Evolutionary conservation across 2,113 vertebrate genomes (phyloP).

Genomic region (Carlito syrichta): DNA sequence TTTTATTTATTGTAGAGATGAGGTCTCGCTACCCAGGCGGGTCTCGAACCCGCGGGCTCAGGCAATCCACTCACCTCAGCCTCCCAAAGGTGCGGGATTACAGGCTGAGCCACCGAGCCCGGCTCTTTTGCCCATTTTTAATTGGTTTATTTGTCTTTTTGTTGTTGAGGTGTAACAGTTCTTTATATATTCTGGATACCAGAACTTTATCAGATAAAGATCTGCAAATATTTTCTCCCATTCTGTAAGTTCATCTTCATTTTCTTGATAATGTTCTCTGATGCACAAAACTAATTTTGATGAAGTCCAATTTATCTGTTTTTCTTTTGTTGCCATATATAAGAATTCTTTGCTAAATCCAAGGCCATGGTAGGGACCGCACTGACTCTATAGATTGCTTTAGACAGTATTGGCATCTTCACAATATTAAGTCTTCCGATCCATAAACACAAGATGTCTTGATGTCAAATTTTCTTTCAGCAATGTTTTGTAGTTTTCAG

Average conservation of each 20-base stretch:
- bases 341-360: background rate
- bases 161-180: background rate
- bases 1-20: too few species aligned
- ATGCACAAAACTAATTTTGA: background rate
- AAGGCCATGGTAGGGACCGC: background rate
- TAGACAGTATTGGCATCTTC: background rate
- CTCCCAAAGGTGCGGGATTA: too few species aligned
- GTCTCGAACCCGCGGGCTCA: too few species aligned
- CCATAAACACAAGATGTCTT: background rate
- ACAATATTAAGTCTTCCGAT: conserved; percentile 20
- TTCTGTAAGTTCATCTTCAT: too few species aligned
- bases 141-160: background rate
- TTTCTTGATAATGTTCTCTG: background rate
- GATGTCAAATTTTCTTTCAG: conserved; percentile 36
- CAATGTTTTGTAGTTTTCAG: background rate
- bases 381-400: background rate
- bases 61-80: too few species aligned
- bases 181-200: background rate
- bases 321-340: background rate
- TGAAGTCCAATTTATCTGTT: background rate
- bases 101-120: too few species aligned
- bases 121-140: background rate
- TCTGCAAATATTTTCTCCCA: background rate
- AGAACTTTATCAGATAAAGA: background rate
- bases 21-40: too few species aligned